Conservation (phyloP, 2,113 vertebrate genomes). For the Sylvilagus bachmani region DNA sequence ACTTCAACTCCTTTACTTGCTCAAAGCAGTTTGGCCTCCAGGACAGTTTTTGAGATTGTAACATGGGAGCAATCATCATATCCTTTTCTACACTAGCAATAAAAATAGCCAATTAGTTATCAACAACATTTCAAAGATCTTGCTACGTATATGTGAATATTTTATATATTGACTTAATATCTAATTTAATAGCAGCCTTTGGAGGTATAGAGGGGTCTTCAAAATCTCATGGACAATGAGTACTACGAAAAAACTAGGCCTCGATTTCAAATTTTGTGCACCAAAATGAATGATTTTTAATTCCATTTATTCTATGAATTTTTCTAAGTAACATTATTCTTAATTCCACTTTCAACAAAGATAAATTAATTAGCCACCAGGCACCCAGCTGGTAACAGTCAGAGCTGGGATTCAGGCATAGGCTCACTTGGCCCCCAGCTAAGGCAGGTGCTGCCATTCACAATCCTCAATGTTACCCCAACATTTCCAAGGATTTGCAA, state of each 20-base stretch:
- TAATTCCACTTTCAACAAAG: neutral
- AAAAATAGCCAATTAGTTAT: neutral
- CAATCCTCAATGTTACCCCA: neutral
- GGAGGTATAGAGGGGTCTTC: too few relatives aligned
- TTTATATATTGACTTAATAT: neutral
- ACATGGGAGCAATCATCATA: neutral
- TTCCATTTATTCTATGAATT: too few relatives aligned
- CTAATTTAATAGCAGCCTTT: constrained; percentile 9
- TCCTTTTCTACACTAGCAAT: neutral
- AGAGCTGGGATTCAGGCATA: neutral
- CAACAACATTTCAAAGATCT: constrained; percentile 26
- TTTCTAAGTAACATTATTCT: neutral
- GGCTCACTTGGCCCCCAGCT: neutral
- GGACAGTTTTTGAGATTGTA: neutral
- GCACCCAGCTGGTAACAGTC: neutral
- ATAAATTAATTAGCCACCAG: constrained; percentile 27
- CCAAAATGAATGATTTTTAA: too few relatives aligned
- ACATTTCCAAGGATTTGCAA: neutral
- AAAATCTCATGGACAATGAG: too few relatives aligned
- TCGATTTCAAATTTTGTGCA: too few relatives aligned
- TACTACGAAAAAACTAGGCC: too few relatives aligned
- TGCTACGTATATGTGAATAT: neutral
- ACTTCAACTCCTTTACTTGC: neutral
- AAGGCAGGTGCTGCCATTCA: neutral
- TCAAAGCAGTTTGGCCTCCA: neutral